Evolutionary conservation across 2,888 invertebrate genomes (phyloP), one percentile per base, ranked within the genome.

Genomic region (Stenodema calcarata): DNA sequence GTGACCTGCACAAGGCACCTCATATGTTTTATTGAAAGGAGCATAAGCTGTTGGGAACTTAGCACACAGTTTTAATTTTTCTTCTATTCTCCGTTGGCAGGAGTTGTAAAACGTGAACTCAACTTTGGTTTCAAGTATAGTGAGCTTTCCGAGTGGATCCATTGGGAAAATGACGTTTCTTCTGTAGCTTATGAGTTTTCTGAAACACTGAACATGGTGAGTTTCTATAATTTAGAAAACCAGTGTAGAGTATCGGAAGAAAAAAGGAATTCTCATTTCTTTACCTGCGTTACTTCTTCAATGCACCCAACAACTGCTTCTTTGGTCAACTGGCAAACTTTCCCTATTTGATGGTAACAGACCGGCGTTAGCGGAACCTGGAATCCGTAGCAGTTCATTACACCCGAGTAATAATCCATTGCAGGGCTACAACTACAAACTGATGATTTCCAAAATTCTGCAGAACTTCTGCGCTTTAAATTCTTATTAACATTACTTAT

Each of bases 251-350:
- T n/a, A n/a, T n/a, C n/a, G n/a, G n/a, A n/a, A n/a, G n/a, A n/a
- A n/a, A n/a, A n/a, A n/a, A n/a, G n/a, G n/a, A n/a, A n/a, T n/a
- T n/a, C n/a, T n/a, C n/a, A n/a, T n/a, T n/a, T n/a, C n/a, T n/a
- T n/a, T 42, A 87, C 87, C 86, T 87, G 86, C 16, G 84, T 79
- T 41, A 76, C 62, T 54, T 87, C 87, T 69, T 87, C 86, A 23
- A 86, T 47, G 54, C 84, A 87, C n/a, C 76, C 76, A 6, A 78
- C 69, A n/a, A 86, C 86, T 62, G 79, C 62, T 83, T 79, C 86
- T 44, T 86, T 87, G 23, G 18, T 83, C 42, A 54, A 84, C 14
- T 62, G 42, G 44, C 86, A 86, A 12, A 18, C 16, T 79, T 70
- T 30, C 41, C 54, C 81, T n/a, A 87, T 14, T 35, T 78, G 41